Base-by-base conservation (phyloP, 2,888 invertebrate species). In the Scaptomyza caliginosa region DNA sequence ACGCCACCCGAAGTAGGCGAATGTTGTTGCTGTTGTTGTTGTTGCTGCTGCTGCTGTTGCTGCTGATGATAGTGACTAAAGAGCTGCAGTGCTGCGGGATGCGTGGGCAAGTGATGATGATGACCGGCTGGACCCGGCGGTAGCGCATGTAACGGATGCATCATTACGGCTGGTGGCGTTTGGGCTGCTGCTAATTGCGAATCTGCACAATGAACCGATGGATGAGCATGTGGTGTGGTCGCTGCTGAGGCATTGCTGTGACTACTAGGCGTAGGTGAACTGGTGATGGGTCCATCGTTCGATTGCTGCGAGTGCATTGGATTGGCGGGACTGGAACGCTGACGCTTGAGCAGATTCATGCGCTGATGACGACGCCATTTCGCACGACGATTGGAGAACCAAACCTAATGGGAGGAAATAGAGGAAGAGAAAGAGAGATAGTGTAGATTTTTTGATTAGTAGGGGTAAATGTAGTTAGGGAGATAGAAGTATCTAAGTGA, bases 341-440 rank as follows among this genome's bases (percentile, higher is more conserved):
- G 83, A 88, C 96, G 95, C 93, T 97, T 97, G 92, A 97, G 94
- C 90, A 96, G 94, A 93, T 96, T 97, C 97, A 97, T 97, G 92
- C 97, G 96, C 93, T 98, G 97, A 92, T 98, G 97, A 90, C 98
- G 96, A 92, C 98, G 95, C 97, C 97, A 98, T 93, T 98, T 98
- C 92, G 98, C 98, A 93, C 98, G 96, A 94, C 98, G 96, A 95
- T 98, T 98, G 94, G 97, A 98, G 96, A 98, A 98, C 98, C 98
- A 98, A 94, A 98, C 97, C 97, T 98, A 16, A 7, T 11, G 6
- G 49, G 3, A 0, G 6, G 5, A 1, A 94, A 21, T n/a, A 13
- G 32, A 32, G 13, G 32, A 13, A 0, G 3, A 13, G 8, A 34
- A 7, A 8, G 5, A 17, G 8, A 6, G 4, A 4, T 8, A 30